Evolutionary conservation across 2,113 vertebrate species (phyloP), one percentile per base, ranked within the genome.

Genomic region (Malurus cyaneus): DNA sequence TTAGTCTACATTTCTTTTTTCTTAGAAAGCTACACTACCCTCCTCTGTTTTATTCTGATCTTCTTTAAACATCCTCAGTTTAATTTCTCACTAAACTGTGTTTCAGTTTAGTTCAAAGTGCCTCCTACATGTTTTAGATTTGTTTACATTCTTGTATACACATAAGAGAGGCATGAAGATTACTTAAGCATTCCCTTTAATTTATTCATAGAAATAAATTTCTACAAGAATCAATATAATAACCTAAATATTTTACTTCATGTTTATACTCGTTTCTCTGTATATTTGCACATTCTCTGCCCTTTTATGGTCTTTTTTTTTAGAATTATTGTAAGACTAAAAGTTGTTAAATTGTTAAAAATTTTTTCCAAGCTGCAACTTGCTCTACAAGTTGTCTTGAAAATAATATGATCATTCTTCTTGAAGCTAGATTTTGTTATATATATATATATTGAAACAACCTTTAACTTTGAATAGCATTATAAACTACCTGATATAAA

Each of bases 101-200:
- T 18, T 86, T 86, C 82, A 80, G 20, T 86, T 89, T 84, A 91
- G 36, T 92, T 91, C 65, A 86, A 94, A 92, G 65, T 64, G 21
- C 39, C 39, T 93, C 29, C 69, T 88, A 61, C 26, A 36, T 49
- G 32, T 74, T 86, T 86, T 74, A 86, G 78, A 84, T 84, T 89
- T 95, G 80, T 83, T 96, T 93, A 65, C 60, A 49, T 83, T 72
- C 62, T 92, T 92, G 46, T 73, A 74, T 72, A 56, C 14, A 70
- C 56, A 66, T 76, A 71, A 92, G n/a, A 92, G 50, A 82, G 3
- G 9, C 64, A 83, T 64, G 23, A 73, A 82, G 11, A 65, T 65
- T 80, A 67, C 42, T 85, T 88, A 76, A 20, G 14, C 56, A 77
- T 53, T 89, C 59, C 7, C 13, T 77, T 94, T 92, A 88, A 88